Percentiles rank a stretch among this genome's conserved stretches.
Evolutionary conservation across 2,888 invertebrate genomes (phyloP).

Genomic region (Hydrotaea diabolus): DNA sequence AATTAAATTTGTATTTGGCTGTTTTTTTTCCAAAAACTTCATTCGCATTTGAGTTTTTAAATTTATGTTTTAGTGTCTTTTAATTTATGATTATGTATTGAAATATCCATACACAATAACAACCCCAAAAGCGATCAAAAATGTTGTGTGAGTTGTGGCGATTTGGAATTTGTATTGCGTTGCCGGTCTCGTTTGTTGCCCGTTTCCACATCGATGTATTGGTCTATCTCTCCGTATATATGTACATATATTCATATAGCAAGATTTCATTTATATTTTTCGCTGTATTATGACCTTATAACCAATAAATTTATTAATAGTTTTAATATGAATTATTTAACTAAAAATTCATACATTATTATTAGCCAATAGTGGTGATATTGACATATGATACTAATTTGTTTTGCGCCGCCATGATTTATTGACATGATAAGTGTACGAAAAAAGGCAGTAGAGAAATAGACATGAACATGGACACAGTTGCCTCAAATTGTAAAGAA

Average conservation of each 20-base stretch:
- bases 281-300: conserved; percentile 62
- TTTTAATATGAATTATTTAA: conserved; percentile 36
- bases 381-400: conserved; percentile 53
- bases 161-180: conserved; percentile 5
- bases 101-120: background rate
- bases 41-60: background rate
- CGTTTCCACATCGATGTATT: background rate
- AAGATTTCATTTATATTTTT: conserved; percentile 17
- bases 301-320: conserved; percentile 61
- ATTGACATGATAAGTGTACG: conserved; percentile 33
- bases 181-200: background rate
- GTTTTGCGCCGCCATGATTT: conserved; percentile 46
- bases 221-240: conserved; percentile 5
- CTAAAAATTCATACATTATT: conserved; percentile 36
- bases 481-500: conserved; percentile 4
- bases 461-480: conserved; percentile 23
- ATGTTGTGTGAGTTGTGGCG: background rate
- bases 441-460: background rate
- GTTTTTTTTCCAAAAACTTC: background rate
- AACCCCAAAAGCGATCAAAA: background rate
- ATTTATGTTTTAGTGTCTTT: conserved; percentile 5
- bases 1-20: background rate
- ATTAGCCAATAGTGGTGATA: conserved; percentile 43
- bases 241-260: background rate
- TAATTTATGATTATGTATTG: background rate